phyloP scores from a whole-genome alignment of 2,888 invertebrate genomes.

The Eugnorisma glareosa region DNA sequence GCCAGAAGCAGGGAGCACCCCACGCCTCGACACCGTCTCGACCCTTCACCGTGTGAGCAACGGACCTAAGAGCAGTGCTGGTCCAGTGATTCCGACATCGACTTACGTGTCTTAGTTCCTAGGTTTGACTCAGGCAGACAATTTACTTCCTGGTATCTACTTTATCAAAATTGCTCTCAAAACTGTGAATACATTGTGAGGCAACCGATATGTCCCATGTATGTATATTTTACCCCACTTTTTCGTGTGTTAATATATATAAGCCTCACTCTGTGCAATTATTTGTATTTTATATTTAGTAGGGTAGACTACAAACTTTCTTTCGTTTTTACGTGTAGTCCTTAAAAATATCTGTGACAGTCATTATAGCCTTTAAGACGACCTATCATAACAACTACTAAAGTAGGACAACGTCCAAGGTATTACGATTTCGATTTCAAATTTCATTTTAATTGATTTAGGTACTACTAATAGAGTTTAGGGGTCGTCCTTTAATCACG shows the following conservation, averaged over 20 bases:
- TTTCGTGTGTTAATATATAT: too few relatives aligned
- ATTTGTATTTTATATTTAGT: too few relatives aligned
- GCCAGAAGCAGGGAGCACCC: neutral
- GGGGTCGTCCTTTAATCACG: too few relatives aligned
- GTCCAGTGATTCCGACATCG: too few relatives aligned
- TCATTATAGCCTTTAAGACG: neutral
- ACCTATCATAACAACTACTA: neutral
- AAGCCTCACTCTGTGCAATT: too few relatives aligned
- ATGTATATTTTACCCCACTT: too few relatives aligned
- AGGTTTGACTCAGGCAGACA: too few relatives aligned
- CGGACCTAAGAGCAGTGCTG: neutral
- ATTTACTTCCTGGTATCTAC: neutral
- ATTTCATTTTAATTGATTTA: constrained; percentile 23
- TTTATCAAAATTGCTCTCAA: neutral
- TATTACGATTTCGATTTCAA: neutral
- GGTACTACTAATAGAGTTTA: too few relatives aligned
- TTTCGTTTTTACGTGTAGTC: too few relatives aligned
- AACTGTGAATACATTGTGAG: neutral
- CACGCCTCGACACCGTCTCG: neutral
- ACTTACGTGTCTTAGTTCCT: too few relatives aligned
- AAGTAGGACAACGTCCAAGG: constrained; percentile 1
- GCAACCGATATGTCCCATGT: neutral
- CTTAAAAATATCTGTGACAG: constrained; percentile 17
- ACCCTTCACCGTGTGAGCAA: neutral
- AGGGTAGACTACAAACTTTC: neutral